Evolutionary conservation across 2,888 invertebrate genomes (phyloP).

Genomic region (Oscheius sp.): DNA sequence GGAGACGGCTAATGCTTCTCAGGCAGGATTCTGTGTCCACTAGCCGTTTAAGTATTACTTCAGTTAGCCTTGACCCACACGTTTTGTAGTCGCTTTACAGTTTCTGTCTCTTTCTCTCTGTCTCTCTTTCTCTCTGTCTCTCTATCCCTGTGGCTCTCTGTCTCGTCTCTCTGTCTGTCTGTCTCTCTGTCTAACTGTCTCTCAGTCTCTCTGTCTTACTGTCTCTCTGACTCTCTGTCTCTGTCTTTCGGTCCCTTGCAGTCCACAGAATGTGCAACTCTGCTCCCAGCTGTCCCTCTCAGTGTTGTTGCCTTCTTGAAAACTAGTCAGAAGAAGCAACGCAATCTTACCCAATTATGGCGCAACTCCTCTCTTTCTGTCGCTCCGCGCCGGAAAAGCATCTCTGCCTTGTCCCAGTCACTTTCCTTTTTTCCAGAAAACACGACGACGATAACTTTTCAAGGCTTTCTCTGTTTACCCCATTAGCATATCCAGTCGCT

Average conservation of each 20-base stretch:
- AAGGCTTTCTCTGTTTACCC: conserved; percentile 6
- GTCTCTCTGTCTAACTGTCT: not conserved
- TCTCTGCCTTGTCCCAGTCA: conserved; percentile 8
- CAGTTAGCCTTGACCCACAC: not conserved
- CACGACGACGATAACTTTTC: not conserved
- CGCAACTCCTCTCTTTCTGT: conserved; percentile 29
- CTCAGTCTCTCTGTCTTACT: not conserved
- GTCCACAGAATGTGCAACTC: too few species aligned
- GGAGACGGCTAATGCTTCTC: conserved; percentile 20
- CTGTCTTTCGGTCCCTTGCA: not conserved
- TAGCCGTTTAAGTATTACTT: not conserved
- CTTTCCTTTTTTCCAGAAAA: conserved; percentile 9
- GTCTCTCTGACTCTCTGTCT: conserved; percentile 1
- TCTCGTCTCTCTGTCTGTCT: too few species aligned
- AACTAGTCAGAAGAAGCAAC: conserved; percentile 37
- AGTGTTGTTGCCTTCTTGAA: conserved; percentile 29
- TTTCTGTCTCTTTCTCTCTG: not conserved
- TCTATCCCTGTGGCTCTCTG: not conserved
- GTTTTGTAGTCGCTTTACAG: not conserved
- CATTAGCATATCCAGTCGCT: conserved; percentile 31
- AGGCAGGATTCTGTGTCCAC: conserved; percentile 3
- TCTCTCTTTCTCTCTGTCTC: not conserved
- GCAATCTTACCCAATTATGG: conserved; percentile 39
- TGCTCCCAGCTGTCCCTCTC: not conserved
- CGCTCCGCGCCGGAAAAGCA: conserved; percentile 22